Conservation (phyloP, 2,113 vertebrate genomes). For the Mobula birostris region DNA sequence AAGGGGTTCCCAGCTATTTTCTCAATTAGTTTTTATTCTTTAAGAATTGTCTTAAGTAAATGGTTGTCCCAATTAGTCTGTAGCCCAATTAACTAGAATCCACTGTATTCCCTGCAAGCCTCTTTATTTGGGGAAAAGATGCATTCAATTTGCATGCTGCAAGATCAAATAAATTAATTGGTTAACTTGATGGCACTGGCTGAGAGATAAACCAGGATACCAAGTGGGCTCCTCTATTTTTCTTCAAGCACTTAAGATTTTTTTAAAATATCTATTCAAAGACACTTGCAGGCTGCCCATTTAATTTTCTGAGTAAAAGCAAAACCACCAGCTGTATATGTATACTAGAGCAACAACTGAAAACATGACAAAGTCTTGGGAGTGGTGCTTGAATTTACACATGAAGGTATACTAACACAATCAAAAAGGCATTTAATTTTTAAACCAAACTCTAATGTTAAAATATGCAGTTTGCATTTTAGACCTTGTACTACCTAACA, state of each 20-base stretch:
- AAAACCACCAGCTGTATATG: not conserved
- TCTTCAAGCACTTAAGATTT: not conserved
- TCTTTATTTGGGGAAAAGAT: not conserved
- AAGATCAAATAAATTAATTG: not conserved
- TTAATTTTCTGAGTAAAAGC: not conserved
- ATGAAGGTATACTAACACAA: not conserved
- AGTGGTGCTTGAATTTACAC: not conserved
- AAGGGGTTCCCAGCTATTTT: too few species aligned
- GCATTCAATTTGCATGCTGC: not conserved
- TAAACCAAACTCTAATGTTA: not conserved
- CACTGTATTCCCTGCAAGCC: too few species aligned
- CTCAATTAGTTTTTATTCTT: too few species aligned
- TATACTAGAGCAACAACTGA: not conserved
- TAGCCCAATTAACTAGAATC: too few species aligned
- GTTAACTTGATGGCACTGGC: not conserved
- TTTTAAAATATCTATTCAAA: not conserved
- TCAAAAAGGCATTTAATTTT: not conserved
- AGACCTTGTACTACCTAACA: not conserved
- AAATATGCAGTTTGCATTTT: not conserved
- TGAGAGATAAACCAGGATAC: not conserved
- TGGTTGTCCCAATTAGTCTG: too few species aligned
- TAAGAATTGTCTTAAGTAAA: too few species aligned
- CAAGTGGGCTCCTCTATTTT: not conserved
- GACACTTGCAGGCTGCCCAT: not conserved
- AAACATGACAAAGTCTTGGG: not conserved